Conservation (phyloP, 2,797 vertebrate genomes). For the Tamandua tetradactyla region DNA sequence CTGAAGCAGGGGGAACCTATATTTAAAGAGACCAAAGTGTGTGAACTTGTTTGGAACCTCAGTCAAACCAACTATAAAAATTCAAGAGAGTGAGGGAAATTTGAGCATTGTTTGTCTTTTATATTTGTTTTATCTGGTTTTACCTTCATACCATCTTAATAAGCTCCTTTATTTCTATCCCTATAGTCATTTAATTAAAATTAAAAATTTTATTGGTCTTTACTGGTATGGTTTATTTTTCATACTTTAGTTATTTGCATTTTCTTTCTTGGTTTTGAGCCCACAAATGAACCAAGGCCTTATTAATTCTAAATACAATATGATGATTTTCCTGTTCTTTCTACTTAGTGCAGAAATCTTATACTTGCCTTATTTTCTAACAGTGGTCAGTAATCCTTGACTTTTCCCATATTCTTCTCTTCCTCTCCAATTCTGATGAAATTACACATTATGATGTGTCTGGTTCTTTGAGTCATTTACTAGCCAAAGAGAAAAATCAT, state of each 20-base stretch:
- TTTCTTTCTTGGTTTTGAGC: constrained; percentile 13
- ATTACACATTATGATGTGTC: not conserved
- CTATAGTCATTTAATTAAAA: not conserved
- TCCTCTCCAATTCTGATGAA: constrained; percentile 33
- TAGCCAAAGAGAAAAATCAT: constrained; percentile 26
- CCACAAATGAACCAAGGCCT: not conserved
- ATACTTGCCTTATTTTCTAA: not conserved
- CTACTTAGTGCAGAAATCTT: not conserved
- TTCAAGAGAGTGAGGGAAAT: not conserved
- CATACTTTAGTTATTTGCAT: constrained; percentile 33
- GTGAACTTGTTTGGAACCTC: not conserved
- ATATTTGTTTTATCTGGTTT: constrained; percentile 21
- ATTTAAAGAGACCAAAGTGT: not conserved
- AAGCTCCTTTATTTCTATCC: not conserved
- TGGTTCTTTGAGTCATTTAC: constrained; percentile 31
- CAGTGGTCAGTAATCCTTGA: not conserved
- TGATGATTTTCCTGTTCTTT: constrained; percentile 34
- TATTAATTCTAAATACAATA: constrained; percentile 22
- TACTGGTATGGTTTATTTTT: constrained; percentile 5
- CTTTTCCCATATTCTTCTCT: constrained; percentile 11
- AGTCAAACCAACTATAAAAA: not conserved
- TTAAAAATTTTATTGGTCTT: constrained; percentile 50
- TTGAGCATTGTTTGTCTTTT: not conserved
- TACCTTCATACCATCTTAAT: not conserved
- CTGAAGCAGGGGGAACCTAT: not conserved